Conservation (phyloP, 2,888 invertebrate genomes). For the Halocaridina rubra region DNA sequence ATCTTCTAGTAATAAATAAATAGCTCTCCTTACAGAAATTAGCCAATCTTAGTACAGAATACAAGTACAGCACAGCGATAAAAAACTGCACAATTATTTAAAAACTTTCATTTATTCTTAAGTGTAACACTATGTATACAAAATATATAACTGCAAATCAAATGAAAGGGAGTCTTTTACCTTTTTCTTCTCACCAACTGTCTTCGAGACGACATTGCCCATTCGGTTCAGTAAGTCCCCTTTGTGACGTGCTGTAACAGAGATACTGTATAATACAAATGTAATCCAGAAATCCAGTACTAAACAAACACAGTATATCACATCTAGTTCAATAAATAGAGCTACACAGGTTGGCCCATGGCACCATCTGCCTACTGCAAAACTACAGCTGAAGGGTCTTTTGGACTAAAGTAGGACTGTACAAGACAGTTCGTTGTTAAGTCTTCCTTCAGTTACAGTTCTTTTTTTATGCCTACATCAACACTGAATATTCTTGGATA, state of each 20-base stretch:
- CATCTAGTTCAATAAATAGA: too few species aligned
- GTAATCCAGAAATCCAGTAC: constrained; percentile 24
- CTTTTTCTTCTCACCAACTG: constrained; percentile 98
- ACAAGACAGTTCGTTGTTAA: too few species aligned
- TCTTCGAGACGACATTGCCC: constrained; percentile 96
- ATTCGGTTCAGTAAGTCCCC: constrained; percentile 95
- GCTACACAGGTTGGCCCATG: too few species aligned
- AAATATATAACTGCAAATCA: neutral
- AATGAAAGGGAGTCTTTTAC: constrained; percentile 66
- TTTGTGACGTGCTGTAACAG: constrained; percentile 79
- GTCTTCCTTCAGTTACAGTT: too few species aligned
- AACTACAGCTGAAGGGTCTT: too few species aligned
- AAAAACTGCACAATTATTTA: neutral
- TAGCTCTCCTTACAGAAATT: neutral
- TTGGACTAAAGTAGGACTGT: too few species aligned
- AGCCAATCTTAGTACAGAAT: neutral
- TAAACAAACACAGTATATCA: too few species aligned
- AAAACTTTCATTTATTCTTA: neutral
- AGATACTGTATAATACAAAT: too few species aligned
- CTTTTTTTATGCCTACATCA: too few species aligned
- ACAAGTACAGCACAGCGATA: neutral
- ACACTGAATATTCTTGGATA: too few species aligned
- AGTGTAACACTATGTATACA: neutral
- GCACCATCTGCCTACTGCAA: too few species aligned
- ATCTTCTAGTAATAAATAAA: neutral